Base-by-base conservation (phyloP, 2,888 invertebrate species). In the Phalera bucephala region DNA sequence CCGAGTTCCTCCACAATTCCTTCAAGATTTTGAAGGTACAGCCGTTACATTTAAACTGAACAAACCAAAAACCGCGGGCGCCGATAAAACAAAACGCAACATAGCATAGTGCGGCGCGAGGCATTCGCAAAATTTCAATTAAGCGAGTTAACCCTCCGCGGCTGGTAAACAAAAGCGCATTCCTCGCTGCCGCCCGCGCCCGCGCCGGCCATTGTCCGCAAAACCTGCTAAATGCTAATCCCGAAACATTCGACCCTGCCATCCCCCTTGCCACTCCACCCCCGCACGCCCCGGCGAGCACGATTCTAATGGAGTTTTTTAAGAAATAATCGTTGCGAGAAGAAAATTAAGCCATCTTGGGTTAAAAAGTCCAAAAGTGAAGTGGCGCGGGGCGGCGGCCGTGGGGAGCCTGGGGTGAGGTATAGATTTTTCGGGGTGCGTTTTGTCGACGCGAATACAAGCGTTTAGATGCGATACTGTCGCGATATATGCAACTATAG, bases 271-370 rank as follows among this genome's bases (percentile, higher is more conserved):
- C 43, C 50, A 31, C 36, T 35, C 15, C 19, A 31, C 36, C 31
- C 27, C 43, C 46, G 43, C 40, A 48, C 62, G 56, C 55, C 53
- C 51, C 49, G 62, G 47, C 57, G 54, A 55, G 57, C 66, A 56
- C 71, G 59, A 64, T 73, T 65, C 72, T 81, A 81, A 82, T 77
- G 75, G 77, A 73, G 73, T 74, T 79, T 80, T 76, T 70, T 53
- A 75, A 79, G 78, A 73, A 78, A 75, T 73, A 72, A 73, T 77
- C 67, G 72, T 63, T 59, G 67, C 58, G 67, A 71, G 72, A 71
- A 77, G 79, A 74, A 83, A 85, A 86, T 86, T 81, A 83, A 85
- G 85, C 78, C 85, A 81, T 85, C 84, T 85, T 76, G 78, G 79
- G 75, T 78, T 80, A 80, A 85, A 85, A 81, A 79, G 80, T 80